Percentiles rank a stretch among this genome's conserved stretches.
phyloP scores from a whole-genome alignment of 2,113 vertebrate genomes.

The Ciconia maguari region DNA sequence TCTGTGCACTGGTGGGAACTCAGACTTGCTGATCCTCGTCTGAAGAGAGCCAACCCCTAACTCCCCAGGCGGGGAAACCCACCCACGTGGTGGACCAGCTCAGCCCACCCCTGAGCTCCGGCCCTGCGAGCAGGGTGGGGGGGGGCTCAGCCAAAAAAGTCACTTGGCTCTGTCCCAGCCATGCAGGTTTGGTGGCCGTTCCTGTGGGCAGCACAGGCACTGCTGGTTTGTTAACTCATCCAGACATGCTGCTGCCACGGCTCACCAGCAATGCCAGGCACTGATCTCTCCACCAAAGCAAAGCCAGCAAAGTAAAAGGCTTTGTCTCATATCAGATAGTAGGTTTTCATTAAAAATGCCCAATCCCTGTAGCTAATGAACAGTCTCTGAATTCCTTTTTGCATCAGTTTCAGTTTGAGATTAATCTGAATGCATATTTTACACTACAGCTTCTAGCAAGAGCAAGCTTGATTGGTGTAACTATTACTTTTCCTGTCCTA shows the following conservation, averaged over 20 bases:
- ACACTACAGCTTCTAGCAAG: not conserved
- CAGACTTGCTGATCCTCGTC: not conserved
- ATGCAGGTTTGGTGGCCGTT: not conserved
- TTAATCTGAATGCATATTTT: not conserved
- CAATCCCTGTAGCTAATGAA: not conserved
- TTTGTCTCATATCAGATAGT: not conserved
- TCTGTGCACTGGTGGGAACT: not conserved
- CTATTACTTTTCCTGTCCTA: not conserved
- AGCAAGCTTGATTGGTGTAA: not conserved
- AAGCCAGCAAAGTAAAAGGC: not conserved
- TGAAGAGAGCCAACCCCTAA: not conserved
- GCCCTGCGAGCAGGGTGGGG: not conserved
- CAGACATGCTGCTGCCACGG: rapidly evolving
- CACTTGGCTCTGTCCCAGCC: too few species aligned
- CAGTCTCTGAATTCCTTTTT: not conserved
- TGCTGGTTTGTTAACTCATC: rapidly evolving
- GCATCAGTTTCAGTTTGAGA: not conserved
- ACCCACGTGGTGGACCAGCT: not conserved
- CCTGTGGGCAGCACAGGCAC: not conserved
- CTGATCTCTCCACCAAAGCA: not conserved
- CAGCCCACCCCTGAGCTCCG: not conserved
- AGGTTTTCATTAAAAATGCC: not conserved
- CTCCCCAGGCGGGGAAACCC: not conserved
- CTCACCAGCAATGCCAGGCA: not conserved
- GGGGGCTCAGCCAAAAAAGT: not conserved